phyloP scores from a whole-genome alignment of 2,888 invertebrate genomes.

The Ecdyonurus torrentis region DNA sequence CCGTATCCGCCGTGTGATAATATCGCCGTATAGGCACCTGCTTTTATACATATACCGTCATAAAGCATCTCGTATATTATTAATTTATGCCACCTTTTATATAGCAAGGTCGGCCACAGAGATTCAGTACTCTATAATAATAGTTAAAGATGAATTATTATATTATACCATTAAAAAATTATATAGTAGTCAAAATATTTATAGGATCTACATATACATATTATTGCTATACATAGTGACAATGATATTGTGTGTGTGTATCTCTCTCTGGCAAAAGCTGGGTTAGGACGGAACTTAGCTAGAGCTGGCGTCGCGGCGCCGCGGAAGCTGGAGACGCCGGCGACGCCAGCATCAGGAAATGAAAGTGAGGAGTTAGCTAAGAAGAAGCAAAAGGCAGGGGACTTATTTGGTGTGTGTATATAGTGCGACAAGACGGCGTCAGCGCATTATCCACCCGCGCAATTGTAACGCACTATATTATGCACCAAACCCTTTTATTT shows the following conservation, averaged over 20 bases:
- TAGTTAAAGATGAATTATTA: not conserved
- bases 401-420: too few species aligned
- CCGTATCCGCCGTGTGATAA: not conserved
- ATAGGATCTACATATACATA: not conserved
- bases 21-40: not conserved
- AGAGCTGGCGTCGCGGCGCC: not conserved
- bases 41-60: not conserved
- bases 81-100: not conserved
- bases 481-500: too few species aligned
- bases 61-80: not conserved
- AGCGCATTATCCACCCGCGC: not conserved
- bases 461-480: not conserved
- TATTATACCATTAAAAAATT: not conserved
- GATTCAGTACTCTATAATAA: not conserved
- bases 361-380: not conserved
- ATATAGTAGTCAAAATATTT: too few species aligned
- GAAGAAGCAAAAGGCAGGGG: too few species aligned
- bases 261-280: too few species aligned
- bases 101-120: too few species aligned
- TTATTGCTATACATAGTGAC: too few species aligned
- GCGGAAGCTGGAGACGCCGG: conserved; percentile 2
- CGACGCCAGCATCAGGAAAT: too few species aligned
- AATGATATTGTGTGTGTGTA: too few species aligned
- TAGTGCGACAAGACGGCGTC: not conserved
- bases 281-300: not conserved